phyloP scores from a whole-genome alignment of 2,113 vertebrate species.

The Micromys minutus region DNA sequence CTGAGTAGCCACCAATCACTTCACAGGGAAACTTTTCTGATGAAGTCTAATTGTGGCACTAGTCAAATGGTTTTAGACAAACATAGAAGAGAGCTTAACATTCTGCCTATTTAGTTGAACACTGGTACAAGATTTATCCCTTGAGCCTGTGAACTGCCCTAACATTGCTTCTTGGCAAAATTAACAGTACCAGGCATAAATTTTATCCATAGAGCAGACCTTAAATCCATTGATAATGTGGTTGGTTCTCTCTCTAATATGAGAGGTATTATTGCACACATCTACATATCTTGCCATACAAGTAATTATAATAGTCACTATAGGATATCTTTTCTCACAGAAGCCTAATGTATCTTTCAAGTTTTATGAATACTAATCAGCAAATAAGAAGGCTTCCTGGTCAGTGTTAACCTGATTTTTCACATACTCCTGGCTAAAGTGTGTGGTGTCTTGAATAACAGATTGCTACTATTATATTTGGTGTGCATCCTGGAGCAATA shows the following conservation, averaged over 20 bases:
- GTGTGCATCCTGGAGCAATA: not conserved
- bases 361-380: not conserved
- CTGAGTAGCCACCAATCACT: not conserved
- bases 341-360: not conserved
- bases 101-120: not conserved
- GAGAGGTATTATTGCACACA: no score
- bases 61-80: not conserved
- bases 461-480: not conserved
- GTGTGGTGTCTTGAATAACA: not conserved
- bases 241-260: not conserved
- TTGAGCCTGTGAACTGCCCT: not conserved
- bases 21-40: not conserved
- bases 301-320: not conserved
- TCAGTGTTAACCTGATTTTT: not conserved
- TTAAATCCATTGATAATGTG: not conserved
- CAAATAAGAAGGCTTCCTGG: not conserved
- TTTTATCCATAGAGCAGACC: not conserved
- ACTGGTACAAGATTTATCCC: not conserved
- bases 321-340: not conserved
- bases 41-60: not conserved
- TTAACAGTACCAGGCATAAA: not conserved
- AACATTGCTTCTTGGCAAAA: no score
- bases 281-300: not conserved
- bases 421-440: not conserved
- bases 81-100: not conserved